Conservation (phyloP, 92 coral and sea anemone genomes). For the Blastomussa wellsi region DNA sequence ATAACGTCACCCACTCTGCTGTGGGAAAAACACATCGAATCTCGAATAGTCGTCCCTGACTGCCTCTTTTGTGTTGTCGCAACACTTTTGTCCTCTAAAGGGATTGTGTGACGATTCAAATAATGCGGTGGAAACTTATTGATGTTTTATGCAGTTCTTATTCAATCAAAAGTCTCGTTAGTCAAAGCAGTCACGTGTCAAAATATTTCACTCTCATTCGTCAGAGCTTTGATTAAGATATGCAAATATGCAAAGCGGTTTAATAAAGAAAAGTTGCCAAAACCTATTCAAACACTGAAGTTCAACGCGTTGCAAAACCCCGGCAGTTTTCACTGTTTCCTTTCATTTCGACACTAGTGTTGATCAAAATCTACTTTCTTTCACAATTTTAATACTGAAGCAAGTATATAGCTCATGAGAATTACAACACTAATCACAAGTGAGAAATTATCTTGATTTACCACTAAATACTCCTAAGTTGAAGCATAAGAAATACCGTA, state of each 20-base stretch:
- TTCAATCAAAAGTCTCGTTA: not conserved
- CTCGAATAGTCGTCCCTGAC: not conserved
- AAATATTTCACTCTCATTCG: not conserved
- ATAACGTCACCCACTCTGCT: conserved; percentile 42
- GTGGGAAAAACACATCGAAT: not conserved
- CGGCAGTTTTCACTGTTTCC: too few species aligned
- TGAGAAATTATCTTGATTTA: not conserved
- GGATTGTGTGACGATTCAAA: not conserved
- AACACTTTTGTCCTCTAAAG: not conserved
- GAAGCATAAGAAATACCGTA: not conserved
- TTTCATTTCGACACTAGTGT: not conserved
- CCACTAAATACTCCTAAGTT: not conserved
- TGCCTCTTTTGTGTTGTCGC: not conserved
- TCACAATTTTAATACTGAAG: not conserved
- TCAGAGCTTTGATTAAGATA: too few species aligned
- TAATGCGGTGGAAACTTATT: not conserved
- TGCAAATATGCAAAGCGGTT: too few species aligned
- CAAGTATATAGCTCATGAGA: not conserved
- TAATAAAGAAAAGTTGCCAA: too few species aligned
- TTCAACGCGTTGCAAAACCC: not conserved
- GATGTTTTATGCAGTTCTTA: not conserved
- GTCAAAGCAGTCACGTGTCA: not conserved
- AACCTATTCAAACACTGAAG: not conserved
- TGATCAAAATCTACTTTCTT: not conserved
- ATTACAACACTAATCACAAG: not conserved